Conservation (phyloP, 1,140 invertebrate genomes). For the Melitaea cinxia region DNA sequence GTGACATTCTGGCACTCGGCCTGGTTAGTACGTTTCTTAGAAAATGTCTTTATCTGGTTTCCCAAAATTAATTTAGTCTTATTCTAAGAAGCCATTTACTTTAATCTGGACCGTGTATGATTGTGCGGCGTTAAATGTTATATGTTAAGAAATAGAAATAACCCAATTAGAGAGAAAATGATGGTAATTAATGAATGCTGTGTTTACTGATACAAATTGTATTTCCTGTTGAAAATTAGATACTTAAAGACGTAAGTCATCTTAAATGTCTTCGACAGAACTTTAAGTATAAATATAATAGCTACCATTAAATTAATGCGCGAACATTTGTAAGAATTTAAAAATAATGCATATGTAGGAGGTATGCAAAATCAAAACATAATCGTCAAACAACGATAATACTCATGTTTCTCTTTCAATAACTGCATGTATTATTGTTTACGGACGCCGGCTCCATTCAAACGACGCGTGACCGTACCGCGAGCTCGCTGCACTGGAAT, state of each 20-base stretch:
- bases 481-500: conserved; percentile 15
- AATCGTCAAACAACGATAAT: neutral
- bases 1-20: neutral
- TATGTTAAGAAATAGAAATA: neutral
- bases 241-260: no score
- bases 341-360: neutral
- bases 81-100: conserved; percentile 8
- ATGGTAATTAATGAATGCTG: neutral
- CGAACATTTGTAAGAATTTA: no score
- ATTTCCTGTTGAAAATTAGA: no score
- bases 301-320: no score
- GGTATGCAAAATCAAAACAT: conserved; percentile 5
- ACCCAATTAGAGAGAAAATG: neutral
- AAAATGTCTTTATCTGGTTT: conserved; percentile 8
- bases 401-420: conserved; percentile 50
- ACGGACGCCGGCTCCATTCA: conserved; percentile 18
- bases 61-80: conserved; percentile 7
- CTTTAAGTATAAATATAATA: no score
- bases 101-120: neutral
- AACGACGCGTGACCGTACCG: conserved; percentile 45
- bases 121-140: neutral
- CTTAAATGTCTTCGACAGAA: no score
- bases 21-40: conserved; percentile 2
- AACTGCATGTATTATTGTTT: conserved; percentile 38
- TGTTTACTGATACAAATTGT: neutral